Conservation (phyloP, 2,113 vertebrate species). For the Mohoua ochrocephala region DNA sequence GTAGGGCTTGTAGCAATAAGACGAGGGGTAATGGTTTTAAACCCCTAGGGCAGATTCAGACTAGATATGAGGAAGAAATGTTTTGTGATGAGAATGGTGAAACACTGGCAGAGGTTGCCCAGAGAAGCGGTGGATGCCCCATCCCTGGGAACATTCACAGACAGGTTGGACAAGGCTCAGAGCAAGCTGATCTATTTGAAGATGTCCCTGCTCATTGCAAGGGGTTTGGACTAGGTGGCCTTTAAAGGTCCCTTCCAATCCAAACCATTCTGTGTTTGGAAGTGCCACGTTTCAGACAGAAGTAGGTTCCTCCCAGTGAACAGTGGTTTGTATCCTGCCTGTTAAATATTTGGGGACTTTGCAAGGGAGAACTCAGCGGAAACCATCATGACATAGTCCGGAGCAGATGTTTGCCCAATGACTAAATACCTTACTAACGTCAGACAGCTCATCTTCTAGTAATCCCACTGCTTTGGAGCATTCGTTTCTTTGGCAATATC, state of each 20-base stretch:
- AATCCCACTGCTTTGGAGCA: not conserved
- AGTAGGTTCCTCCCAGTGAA: not conserved
- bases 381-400: not conserved
- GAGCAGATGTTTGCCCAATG: not conserved
- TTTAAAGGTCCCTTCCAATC: not conserved
- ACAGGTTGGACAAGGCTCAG: rapidly evolving
- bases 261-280: not conserved
- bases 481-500: not conserved
- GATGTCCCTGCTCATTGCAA: not conserved
- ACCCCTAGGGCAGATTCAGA: not conserved
- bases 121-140: not conserved
- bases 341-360: not conserved
- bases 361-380: not conserved
- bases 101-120: not conserved
- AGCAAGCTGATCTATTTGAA: not conserved
- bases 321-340: not conserved
- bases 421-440: not conserved
- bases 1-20: not conserved
- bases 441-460: not conserved
- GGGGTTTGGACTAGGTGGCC: not conserved
- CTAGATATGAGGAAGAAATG: not conserved
- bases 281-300: not conserved
- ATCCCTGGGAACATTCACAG: not conserved
- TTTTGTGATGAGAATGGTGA: not conserved
- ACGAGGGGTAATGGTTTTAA: not conserved